Evolutionary conservation across 2,888 invertebrate genomes (phyloP).

Genomic region (Balanococcus diminutus): DNA sequence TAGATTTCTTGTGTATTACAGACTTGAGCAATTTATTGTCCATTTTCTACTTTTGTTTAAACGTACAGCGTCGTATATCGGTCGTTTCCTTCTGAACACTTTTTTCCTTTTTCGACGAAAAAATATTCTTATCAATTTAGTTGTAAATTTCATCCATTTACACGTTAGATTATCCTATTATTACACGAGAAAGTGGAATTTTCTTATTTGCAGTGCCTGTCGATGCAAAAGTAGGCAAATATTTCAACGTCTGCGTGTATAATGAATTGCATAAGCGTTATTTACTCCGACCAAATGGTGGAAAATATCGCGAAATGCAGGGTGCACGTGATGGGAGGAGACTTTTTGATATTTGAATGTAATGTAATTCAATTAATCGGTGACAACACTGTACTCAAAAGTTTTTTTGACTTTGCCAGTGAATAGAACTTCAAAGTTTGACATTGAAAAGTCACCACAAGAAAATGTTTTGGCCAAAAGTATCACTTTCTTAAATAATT

Average conservation of each 20-base stretch:
- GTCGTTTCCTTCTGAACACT: neutral
- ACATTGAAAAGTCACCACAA: too few relatives aligned
- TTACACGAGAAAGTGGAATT: neutral
- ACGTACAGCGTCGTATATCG: neutral
- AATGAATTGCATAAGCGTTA: neutral
- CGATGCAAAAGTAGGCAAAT: neutral
- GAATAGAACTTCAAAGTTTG: too few relatives aligned
- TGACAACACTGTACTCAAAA: too few relatives aligned
- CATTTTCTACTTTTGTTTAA: conserved; percentile 1
- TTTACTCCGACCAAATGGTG: neutral
- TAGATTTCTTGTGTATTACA: conserved; percentile 4
- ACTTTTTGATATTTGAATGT: too few relatives aligned
- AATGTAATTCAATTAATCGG: too few relatives aligned
- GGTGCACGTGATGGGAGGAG: too few relatives aligned
- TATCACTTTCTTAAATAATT: too few relatives aligned
- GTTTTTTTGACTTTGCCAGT: too few relatives aligned
- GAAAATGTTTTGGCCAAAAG: too few relatives aligned
- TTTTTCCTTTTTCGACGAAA: conserved; percentile 1
- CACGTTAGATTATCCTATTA: conserved; percentile 8
- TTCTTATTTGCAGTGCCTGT: neutral
- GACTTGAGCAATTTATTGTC: conserved; percentile 13
- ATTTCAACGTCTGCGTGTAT: neutral
- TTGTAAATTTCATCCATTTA: conserved; percentile 21
- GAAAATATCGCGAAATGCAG: neutral
- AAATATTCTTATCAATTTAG: conserved; percentile 11